phyloP scores from a whole-genome alignment of 2,888 invertebrate species.

The Pristionchus japonicus region DNA sequence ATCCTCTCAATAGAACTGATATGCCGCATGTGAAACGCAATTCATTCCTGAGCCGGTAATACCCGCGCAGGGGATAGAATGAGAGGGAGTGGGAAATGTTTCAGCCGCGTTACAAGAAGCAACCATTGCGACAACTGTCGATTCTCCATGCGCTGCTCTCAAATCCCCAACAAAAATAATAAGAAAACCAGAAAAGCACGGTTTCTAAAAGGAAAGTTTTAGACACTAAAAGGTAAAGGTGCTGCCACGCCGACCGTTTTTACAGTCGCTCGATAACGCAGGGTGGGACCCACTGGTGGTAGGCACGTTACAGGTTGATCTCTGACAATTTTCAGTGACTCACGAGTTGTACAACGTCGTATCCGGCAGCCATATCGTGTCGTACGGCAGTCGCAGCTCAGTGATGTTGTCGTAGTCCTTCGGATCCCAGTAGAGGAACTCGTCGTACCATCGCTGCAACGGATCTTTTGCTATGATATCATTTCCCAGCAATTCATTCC shows the following conservation, averaged over 20 bases:
- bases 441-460: slow-evolving; percentile 72
- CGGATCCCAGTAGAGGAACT: slow-evolving; percentile 72
- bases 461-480: neutral
- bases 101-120: neutral
- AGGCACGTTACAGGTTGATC: no score
- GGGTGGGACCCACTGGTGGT: no score
- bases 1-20: no score
- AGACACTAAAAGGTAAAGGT: no score
- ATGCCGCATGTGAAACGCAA: neutral
- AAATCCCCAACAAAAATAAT: neutral
- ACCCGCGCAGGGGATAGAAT: neutral
- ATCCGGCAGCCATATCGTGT: slow-evolving; percentile 73
- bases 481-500: no score
- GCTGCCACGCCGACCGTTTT: no score
- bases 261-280: no score
- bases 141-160: neutral
- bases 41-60: neutral
- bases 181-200: no score
- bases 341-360: slow-evolving; percentile 72
- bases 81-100: neutral
- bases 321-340: neutral
- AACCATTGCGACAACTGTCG: neutral
- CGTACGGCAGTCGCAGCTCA: slow-evolving; percentile 70
- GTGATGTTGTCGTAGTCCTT: slow-evolving; percentile 69
- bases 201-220: neutral